phyloP scores from a whole-genome alignment of 2,113 vertebrate species.

The Lasiurus borealis region DNA sequence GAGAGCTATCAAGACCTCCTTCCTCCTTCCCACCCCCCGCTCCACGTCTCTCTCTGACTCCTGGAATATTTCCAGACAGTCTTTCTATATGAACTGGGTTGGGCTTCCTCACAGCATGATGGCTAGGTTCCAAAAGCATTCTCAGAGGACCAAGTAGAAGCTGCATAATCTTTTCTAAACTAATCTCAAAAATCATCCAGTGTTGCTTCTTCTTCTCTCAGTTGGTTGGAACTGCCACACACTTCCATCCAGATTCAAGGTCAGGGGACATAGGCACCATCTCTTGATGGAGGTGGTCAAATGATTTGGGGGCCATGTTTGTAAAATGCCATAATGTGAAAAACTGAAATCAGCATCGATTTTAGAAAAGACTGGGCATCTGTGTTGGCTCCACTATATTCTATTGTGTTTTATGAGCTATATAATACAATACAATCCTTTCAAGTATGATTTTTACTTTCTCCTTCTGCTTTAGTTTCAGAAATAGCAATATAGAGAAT shows the following conservation, averaged over 20 bases:
- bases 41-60: neutral
- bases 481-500: neutral
- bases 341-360: neutral
- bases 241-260: neutral
- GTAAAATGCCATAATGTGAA: neutral
- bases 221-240: neutral
- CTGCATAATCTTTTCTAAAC: neutral
- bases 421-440: neutral
- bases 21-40: too few relatives aligned
- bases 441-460: neutral
- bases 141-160: neutral
- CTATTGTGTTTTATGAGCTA: neutral
- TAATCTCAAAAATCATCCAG: slow-evolving; percentile 14
- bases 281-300: neutral
- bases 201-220: neutral
- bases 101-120: neutral
- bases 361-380: neutral
- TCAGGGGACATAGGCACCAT: neutral
- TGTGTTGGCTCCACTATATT: neutral
- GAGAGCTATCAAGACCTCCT: neutral
- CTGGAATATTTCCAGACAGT: neutral
- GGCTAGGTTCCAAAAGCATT: neutral
- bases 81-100: neutral
- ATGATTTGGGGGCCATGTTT: slow-evolving; percentile 1
- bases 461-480: slow-evolving; percentile 13